phyloP scores from a whole-genome alignment of 1,140 invertebrate species.

The Nebria ingens region DNA sequence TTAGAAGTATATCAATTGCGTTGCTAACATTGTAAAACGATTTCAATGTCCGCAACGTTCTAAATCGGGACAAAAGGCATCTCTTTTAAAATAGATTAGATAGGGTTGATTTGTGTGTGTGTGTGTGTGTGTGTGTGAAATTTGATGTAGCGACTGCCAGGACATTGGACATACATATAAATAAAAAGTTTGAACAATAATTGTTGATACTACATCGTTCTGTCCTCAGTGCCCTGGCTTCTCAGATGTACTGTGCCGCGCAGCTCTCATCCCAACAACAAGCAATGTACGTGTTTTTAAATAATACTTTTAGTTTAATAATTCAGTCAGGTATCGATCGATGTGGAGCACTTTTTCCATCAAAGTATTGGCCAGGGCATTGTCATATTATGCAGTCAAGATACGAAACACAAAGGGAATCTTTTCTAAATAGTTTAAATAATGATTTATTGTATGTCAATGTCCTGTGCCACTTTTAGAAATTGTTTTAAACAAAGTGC shows the following conservation, averaged over 20 bases:
- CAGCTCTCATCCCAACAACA: conserved; percentile 79
- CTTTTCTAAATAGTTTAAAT: too few species aligned
- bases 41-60: too few species aligned
- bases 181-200: too few species aligned
- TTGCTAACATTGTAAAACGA: too few species aligned
- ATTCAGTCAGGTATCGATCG: conserved; percentile 10
- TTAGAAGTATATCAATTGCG: too few species aligned
- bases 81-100: too few species aligned
- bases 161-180: conserved; percentile 11
- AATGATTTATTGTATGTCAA: conserved; percentile 57
- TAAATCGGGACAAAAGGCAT: too few species aligned
- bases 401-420: too few species aligned
- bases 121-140: background rate
- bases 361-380: conserved; percentile 55
- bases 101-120: conserved; percentile 36
- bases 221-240: conserved; percentile 87
- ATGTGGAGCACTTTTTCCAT: conserved; percentile 13
- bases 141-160: conserved; percentile 3
- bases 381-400: conserved; percentile 46
- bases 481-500: conserved; percentile 3
- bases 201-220: background rate
- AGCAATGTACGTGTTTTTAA: conserved; percentile 78
- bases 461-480: conserved; percentile 47
- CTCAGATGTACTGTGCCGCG: conserved; percentile 86
- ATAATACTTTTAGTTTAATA: too few species aligned